Evolutionary conservation across 2,113 vertebrate species (phyloP).

Genomic region (Clarias gariepinus): DNA sequence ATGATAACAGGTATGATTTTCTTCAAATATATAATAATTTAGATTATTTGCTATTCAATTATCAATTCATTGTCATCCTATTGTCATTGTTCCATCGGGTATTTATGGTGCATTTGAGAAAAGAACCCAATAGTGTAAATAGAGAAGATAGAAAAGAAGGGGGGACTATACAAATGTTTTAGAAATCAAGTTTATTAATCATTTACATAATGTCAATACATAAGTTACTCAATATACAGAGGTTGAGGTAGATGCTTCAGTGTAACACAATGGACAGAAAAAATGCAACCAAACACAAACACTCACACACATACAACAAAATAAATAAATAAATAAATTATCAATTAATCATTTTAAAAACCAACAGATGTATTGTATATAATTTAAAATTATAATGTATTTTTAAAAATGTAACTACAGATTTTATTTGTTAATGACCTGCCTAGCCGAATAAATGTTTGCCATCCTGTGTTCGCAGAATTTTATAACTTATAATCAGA

Average conservation of each 20-base stretch:
- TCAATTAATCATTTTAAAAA: background rate
- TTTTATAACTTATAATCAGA: no score
- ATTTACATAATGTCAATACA: background rate
- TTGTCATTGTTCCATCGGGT: background rate
- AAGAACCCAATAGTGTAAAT: background rate
- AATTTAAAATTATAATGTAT: no score
- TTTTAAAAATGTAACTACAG: no score
- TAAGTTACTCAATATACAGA: background rate
- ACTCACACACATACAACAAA: background rate
- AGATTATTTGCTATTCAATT: background rate
- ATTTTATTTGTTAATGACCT: background rate
- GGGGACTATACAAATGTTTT: background rate
- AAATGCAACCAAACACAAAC: no score
- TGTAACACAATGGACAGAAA: background rate
- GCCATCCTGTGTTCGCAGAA: background rate
- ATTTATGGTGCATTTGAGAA: background rate
- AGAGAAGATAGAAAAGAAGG: background rate
- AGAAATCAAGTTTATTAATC: background rate
- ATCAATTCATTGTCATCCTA: background rate
- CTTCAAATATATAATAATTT: no score
- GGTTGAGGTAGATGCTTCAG: background rate
- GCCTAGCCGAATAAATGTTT: no score
- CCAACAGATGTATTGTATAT: background rate
- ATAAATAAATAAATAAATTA: no score
- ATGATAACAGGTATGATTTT: no score